These are phyloP conservation scores for Misgurnus anguillicaudatus DNA, from an alignment of 2,113 vertebrate species.

Conservation along the genomic window DNA sequence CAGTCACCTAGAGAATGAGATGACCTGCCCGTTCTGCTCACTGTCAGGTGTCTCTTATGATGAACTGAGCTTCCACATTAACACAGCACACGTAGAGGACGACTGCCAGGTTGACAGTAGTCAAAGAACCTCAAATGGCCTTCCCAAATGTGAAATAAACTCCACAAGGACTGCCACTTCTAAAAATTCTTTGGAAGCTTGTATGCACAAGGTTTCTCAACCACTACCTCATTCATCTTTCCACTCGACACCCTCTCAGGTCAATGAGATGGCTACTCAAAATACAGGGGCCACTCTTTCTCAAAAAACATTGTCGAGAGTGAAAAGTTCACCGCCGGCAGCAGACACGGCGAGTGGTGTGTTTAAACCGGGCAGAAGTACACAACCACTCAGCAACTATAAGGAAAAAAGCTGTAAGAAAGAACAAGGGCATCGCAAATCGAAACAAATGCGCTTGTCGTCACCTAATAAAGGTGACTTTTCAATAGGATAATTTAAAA, in stretches of 20 bases:
- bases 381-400: not conserved
- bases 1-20: slow-evolving; percentile 69
- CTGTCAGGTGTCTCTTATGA: slow-evolving; percentile 73
- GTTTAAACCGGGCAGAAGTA: not conserved
- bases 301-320: not conserved
- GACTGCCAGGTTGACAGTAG: slow-evolving; percentile 6
- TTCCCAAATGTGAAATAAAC: not conserved
- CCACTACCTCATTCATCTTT: not conserved
- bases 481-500: not conserved
- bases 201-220: not conserved
- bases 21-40: slow-evolving; percentile 75
- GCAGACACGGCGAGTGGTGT: not conserved
- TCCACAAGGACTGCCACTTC: not conserved
- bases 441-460: slow-evolving; percentile 52
- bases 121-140: not conserved
- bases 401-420: not conserved
- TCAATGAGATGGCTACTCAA: not conserved
- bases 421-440: slow-evolving; percentile 30
- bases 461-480: slow-evolving; percentile 52
- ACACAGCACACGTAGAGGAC: slow-evolving; percentile 63
- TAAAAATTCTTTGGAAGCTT: not conserved
- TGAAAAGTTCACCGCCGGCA: not conserved
- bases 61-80: slow-evolving; percentile 75
- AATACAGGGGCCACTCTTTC: slow-evolving; percentile 9
- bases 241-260: not conserved